phyloP scores from a whole-genome alignment of 2,113 vertebrate genomes.

The Aspiorhynchus laticeps region DNA sequence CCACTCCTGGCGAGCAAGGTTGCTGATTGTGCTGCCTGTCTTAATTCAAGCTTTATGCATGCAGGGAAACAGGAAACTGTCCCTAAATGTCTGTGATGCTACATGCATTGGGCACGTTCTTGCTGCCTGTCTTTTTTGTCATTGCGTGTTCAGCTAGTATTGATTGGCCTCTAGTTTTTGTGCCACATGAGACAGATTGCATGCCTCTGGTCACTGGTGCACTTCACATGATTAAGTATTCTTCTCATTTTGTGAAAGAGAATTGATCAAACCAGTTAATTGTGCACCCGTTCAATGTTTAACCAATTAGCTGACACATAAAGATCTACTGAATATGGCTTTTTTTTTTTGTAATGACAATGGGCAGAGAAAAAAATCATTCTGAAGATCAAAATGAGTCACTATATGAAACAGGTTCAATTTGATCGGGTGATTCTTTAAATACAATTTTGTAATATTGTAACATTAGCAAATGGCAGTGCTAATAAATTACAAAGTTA shows the following conservation, averaged over 20 bases:
- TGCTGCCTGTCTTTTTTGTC: background rate
- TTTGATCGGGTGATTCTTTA: background rate
- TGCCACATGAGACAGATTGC: background rate
- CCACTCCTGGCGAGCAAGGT: slow-evolving; percentile 41
- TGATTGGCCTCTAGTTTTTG: slow-evolving; percentile 3
- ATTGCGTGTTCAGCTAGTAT: background rate
- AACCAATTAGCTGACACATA: background rate
- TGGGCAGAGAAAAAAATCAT: background rate
- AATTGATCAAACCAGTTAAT: slow-evolving; percentile 35
- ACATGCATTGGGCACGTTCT: background rate
- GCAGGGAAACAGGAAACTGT: slow-evolving; percentile 20
- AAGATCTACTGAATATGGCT: background rate
- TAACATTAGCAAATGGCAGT: background rate
- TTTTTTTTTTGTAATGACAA: slow-evolving; percentile 10
- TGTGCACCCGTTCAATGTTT: slow-evolving; percentile 5
- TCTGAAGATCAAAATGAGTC: background rate
- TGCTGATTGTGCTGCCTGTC: slow-evolving; percentile 49
- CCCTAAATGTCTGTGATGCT: background rate
- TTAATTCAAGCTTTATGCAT: slow-evolving; percentile 46
- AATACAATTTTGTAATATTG: background rate
- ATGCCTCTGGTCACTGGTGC: slow-evolving; percentile 6
- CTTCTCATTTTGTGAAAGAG: background rate
- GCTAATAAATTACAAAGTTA: too few species aligned
- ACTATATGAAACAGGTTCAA: background rate
- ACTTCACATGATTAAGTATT: slow-evolving; percentile 25